Evolutionary conservation across 1,140 invertebrate species (phyloP).

Genomic region (Micrasema longulum): DNA sequence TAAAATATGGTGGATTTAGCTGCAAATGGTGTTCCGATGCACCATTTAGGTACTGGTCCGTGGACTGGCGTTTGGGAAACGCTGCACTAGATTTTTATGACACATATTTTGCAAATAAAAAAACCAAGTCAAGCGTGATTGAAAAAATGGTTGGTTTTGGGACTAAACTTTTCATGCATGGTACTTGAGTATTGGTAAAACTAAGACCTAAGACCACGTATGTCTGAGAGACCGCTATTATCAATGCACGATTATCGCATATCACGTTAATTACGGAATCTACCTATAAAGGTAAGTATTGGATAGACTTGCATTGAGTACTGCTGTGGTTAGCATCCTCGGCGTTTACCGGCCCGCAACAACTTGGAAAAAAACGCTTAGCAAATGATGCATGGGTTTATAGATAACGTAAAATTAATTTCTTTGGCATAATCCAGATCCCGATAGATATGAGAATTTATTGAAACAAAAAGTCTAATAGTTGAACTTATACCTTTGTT

Average conservation of each 20-base stretch:
- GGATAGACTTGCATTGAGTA: conserved; percentile 13
- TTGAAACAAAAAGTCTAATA: neutral
- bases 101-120: too few species aligned
- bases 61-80: too few species aligned
- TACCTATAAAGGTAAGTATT: conserved; percentile 20
- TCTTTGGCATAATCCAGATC: neutral
- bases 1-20: too few species aligned
- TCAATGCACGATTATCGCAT: conserved; percentile 45
- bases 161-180: too few species aligned
- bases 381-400: conserved; percentile 16
- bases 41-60: too few species aligned
- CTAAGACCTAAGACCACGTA: neutral
- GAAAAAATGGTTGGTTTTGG: too few species aligned
- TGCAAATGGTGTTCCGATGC: too few species aligned
- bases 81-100: too few species aligned
- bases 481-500: too few species aligned
- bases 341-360: conserved; percentile 4
- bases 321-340: neutral
- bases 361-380: neutral
- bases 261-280: conserved; percentile 39
- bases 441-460: conserved; percentile 2
- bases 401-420: conserved; percentile 22
- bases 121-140: too few species aligned
- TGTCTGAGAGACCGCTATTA: conserved; percentile 35
- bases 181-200: too few species aligned